phyloP scores from a whole-genome alignment of 2,113 vertebrate genomes.

The Tor tambroides region DNA sequence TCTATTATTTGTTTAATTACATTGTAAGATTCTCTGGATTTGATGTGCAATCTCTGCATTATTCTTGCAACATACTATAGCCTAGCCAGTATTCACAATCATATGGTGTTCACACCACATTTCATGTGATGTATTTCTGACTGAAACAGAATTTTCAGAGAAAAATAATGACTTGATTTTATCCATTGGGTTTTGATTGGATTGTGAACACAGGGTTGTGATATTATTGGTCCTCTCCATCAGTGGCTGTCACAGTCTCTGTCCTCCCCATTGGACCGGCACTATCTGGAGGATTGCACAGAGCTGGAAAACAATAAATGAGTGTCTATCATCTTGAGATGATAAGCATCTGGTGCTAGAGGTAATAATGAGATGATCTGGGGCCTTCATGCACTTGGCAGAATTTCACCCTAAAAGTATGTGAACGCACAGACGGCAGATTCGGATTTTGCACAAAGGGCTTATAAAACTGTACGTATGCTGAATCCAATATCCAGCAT shows the following conservation, averaged over 20 bases:
- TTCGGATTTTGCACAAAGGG: neutral
- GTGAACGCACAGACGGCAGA: neutral
- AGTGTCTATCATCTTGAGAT: slow-evolving; percentile 27
- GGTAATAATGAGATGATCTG: slow-evolving; percentile 33
- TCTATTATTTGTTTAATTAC: neutral
- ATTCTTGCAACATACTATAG: neutral
- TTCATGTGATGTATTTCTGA: slow-evolving; percentile 11
- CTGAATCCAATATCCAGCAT: neutral
- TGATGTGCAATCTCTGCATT: neutral
- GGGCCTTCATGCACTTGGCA: neutral
- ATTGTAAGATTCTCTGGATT: neutral
- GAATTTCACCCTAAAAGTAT: neutral
- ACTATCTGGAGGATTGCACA: slow-evolving; percentile 32
- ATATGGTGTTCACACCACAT: neutral
- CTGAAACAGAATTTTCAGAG: neutral
- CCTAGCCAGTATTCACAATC: neutral
- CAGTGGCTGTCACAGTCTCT: slow-evolving; percentile 15
- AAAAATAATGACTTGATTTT: neutral
- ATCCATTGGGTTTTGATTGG: slow-evolving; percentile 16
- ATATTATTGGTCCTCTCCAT: slow-evolving; percentile 30
- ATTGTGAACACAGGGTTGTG: neutral
- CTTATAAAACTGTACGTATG: neutral
- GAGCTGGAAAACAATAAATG: slow-evolving; percentile 30
- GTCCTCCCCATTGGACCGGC: neutral
- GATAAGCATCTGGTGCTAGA: slow-evolving; percentile 22